Evolutionary conservation across 2,888 invertebrate genomes (phyloP).

Genomic region (Platycnemis pennipes): DNA sequence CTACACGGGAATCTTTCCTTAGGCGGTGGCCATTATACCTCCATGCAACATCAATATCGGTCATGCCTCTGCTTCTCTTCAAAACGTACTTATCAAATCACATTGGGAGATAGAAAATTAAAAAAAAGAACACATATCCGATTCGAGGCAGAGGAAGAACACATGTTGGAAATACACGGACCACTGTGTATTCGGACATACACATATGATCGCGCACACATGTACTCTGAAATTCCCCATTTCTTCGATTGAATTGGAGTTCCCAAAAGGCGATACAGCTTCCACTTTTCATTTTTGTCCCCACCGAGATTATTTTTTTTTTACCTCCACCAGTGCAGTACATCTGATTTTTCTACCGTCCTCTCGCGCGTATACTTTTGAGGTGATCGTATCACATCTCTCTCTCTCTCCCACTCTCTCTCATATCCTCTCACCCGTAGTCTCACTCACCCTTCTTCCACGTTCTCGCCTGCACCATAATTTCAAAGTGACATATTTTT

Average conservation of each 20-base stretch:
- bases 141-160: not conserved
- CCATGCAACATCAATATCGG: not conserved
- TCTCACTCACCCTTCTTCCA: conserved; percentile 7
- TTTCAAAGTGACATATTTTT: conserved; percentile 55
- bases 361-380: not conserved
- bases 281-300: not conserved
- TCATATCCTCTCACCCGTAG: not conserved
- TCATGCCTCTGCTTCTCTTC: no score
- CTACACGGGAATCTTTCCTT: not conserved
- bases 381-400: not conserved
- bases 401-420: not conserved
- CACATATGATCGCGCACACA: not conserved
- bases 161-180: not conserved
- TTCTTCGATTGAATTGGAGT: conserved; percentile 50
- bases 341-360: not conserved
- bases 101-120: not conserved
- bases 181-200: not conserved
- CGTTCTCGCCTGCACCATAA: not conserved
- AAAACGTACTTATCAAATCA: conserved; percentile 18
- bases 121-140: not conserved
- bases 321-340: not conserved
- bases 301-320: not conserved
- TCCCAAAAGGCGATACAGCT: not conserved
- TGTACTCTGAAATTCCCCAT: not conserved
- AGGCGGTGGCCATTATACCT: not conserved